phyloP scores from a whole-genome alignment of 2,113 vertebrate species.

The Notothenia coriiceps region DNA sequence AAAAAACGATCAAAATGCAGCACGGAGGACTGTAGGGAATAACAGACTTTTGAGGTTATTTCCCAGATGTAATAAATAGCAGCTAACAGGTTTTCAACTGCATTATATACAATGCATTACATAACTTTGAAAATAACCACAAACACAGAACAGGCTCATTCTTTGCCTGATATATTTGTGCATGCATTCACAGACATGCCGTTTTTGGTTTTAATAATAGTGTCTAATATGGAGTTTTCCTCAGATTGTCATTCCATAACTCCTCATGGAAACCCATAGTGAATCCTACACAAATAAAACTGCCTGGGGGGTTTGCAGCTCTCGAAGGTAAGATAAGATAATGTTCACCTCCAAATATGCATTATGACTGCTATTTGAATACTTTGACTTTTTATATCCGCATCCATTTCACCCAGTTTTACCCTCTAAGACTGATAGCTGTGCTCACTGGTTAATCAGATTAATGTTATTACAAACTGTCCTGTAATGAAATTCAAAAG shows the following conservation, averaged over 20 bases:
- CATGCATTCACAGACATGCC: background rate
- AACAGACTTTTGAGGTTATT: conserved; percentile 11
- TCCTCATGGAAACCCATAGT: background rate
- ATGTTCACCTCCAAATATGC: background rate
- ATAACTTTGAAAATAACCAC: background rate
- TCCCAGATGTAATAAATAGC: conserved; percentile 12
- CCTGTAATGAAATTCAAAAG: background rate
- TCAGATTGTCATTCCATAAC: background rate
- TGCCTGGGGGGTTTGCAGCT: background rate
- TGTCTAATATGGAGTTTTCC: background rate
- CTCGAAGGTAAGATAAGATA: background rate
- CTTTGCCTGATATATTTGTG: background rate
- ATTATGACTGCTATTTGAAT: background rate
- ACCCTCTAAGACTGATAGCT: background rate
- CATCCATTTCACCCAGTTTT: too few species aligned
- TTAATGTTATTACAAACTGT: background rate
- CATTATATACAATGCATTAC: background rate
- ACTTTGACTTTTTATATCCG: background rate
- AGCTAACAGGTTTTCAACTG: conserved; percentile 20
- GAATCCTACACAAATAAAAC: background rate
- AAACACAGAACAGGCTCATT: background rate
- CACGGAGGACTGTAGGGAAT: conserved; percentile 6
- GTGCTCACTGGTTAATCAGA: background rate
- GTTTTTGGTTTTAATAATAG: background rate
- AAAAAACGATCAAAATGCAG: background rate